Evolutionary conservation across 1,140 invertebrate genomes (phyloP).

Genomic region (Antheraea mylitta): DNA sequence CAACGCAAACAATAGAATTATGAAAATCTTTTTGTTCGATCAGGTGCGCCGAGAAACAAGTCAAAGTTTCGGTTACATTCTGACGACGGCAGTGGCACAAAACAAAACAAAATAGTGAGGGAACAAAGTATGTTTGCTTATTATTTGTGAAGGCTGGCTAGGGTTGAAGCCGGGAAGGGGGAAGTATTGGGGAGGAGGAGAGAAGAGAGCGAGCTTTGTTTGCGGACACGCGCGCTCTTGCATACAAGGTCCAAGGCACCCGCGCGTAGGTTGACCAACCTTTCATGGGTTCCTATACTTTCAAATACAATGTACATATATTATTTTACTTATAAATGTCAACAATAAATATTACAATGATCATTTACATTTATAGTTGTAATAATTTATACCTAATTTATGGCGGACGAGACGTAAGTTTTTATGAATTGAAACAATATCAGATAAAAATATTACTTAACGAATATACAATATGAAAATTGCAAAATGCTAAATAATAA

Average conservation of each 20-base stretch:
- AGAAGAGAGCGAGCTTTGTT: constrained; percentile 37
- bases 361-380: not conserved
- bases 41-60: not conserved
- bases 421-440: not conserved
- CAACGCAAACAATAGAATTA: not conserved
- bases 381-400: not conserved
- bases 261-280: constrained; percentile 35
- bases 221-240: constrained; percentile 43
- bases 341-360: not conserved
- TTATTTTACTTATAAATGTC: not conserved
- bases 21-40: not conserved
- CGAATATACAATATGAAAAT: no score
- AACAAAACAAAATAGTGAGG: constrained; percentile 39
- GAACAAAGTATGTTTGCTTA: constrained; percentile 50
- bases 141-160: constrained; percentile 39
- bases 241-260: constrained; percentile 21
- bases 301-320: not conserved
- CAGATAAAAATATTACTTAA: not conserved
- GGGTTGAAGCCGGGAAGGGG: constrained; percentile 22
- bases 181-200: constrained; percentile 17
- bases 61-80: constrained; percentile 1
- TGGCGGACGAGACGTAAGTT: not conserved
- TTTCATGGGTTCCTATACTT: constrained; percentile 15
- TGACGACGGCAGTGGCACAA: constrained; percentile 14
- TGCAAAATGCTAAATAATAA: no score